These are phyloP conservation scores for Silurus aristotelis DNA, from an alignment of 2,797 vertebrate genomes.

Conservation along the genomic window DNA sequence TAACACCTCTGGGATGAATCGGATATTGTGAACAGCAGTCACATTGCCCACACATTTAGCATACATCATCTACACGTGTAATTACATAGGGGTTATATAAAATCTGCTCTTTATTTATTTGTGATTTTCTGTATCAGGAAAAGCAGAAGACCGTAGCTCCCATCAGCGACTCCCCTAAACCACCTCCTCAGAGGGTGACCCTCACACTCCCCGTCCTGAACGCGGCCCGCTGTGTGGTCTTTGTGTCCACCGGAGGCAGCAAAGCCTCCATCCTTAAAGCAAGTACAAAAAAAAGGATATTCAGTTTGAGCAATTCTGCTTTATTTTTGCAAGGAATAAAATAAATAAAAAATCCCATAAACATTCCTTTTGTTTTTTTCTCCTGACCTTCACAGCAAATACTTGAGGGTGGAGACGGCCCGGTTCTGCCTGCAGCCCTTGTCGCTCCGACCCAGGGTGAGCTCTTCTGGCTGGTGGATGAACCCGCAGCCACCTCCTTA, in stretches of 20 bases:
- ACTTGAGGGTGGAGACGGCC: conserved; percentile 79
- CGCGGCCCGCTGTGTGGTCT: conserved; percentile 81
- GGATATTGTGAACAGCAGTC: too few relatives aligned
- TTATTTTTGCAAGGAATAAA: background rate
- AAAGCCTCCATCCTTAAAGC: conserved; percentile 89
- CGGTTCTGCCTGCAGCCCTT: conserved; percentile 79
- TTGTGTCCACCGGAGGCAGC: conserved; percentile 87
- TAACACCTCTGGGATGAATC: too few relatives aligned
- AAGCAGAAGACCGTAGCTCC: conserved; percentile 82
- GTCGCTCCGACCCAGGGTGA: conserved; percentile 79
- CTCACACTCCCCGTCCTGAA: conserved; percentile 88
- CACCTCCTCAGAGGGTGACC: conserved; percentile 85
- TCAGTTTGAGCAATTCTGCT: background rate
- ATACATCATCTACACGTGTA: background rate
- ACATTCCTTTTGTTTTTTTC: background rate
- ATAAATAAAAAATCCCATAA: background rate
- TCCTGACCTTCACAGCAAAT: conserved; percentile 71
- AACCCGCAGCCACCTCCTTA: conserved; percentile 81
- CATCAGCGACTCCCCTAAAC: conserved; percentile 89
- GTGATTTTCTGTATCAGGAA: conserved; percentile 71
- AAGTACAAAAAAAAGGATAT: conserved; percentile 30
- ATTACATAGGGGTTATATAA: background rate
- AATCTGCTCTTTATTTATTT: background rate
- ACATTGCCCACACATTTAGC: background rate
- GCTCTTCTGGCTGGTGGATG: conserved; percentile 88